Evolutionary conservation across 2,797 vertebrate genomes (phyloP).

Genomic region (Sus cebifrons): DNA sequence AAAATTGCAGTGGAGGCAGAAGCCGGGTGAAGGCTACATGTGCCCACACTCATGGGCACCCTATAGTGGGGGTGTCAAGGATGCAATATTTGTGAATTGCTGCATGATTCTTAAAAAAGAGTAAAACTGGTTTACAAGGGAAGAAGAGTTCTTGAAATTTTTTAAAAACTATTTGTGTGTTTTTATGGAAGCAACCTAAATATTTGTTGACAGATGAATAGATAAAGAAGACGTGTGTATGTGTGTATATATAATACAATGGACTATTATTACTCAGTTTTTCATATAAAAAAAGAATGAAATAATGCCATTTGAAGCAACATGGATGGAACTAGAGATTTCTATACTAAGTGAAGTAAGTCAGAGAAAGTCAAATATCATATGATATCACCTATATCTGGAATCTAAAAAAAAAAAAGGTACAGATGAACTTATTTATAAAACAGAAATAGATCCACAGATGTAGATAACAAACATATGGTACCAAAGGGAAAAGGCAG

Average conservation of each 20-base stretch:
- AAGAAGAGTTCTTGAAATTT: constrained; percentile 6
- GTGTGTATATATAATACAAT: too few relatives aligned
- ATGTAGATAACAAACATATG: neutral
- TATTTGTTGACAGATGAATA: neutral
- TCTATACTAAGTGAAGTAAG: neutral
- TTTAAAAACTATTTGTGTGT: neutral
- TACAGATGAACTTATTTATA: neutral
- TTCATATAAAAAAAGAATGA: neutral
- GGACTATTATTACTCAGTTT: neutral
- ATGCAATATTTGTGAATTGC: constrained; percentile 86
- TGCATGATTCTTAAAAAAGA: constrained; percentile 87
- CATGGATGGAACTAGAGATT: neutral
- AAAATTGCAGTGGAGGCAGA: neutral
- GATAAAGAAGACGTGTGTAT: neutral
- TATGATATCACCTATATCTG: neutral
- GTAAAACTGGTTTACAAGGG: constrained; percentile 87
- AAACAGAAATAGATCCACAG: neutral
- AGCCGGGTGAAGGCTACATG: too few relatives aligned
- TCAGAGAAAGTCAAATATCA: neutral
- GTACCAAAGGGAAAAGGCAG: neutral
- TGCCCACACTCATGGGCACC: neutral
- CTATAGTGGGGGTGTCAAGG: constrained; percentile 57
- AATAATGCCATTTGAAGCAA: neutral
- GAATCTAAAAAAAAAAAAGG: neutral
- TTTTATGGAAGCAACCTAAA: neutral